Base-by-base conservation (phyloP, 1,140 invertebrate species). In the Aricia agestis region DNA sequence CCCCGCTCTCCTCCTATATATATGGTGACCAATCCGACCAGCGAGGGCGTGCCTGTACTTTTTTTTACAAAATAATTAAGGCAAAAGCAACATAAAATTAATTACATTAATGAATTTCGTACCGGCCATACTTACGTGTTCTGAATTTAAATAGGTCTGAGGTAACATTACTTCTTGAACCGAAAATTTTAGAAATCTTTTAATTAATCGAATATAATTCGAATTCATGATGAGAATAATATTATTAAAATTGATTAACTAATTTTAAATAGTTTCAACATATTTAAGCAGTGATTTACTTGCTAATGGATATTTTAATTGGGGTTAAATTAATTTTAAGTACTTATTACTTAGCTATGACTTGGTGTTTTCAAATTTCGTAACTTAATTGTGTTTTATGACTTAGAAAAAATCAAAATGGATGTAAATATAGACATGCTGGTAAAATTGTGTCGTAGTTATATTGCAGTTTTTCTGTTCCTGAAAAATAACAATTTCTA, bases 101-200 rank as follows among this genome's bases (percentile, higher is more conserved):
- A 86, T 87, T 84, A 79, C 65, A 69, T 75, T 76, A 82, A 85
- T 85, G 78, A 81, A 79, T 76, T 82, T 80, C 67, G 69, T 52
- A 52, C 45, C 59, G 74, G 68, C 45, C 65, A 66, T 73, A 15
- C 63, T 59, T 59, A 63, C 59, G 59, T 19, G 59, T 63, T 63
- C 10, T 25, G 59, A 18, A 63, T 63, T 63, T 63, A 63, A 25
- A 63, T 63, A 52, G 45, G 5, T 52, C 10, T 52, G 45, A 15
- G 45, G 45, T 52, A 52, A 52, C 45, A 52, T 52, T 36, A 36
- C 9, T 52, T 52, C 45, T 52, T 10, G 10, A 52, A 52, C 45
- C 10, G 11, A 52, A 52, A 52, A 52, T 13, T 36, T 36, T 15
- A 52, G 45, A 52, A 52, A 52, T 52, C 45, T 52, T 52, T 15